Conservation (phyloP, 2,888 invertebrate genomes). For the Protodeltote pygarga region DNA sequence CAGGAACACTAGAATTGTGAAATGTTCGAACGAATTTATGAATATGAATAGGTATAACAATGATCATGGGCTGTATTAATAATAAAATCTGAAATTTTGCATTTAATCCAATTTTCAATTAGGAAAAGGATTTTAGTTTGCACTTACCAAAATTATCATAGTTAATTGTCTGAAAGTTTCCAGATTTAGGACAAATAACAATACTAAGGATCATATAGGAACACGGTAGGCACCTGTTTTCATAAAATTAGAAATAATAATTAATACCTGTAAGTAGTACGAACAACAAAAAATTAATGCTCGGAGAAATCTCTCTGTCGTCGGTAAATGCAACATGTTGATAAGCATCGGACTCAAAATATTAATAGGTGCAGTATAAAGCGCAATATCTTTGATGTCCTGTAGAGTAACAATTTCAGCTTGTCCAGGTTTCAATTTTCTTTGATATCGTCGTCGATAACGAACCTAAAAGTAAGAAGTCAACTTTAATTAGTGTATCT, state of each 20-base stretch:
- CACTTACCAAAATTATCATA: too few species aligned
- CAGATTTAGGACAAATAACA: too few species aligned
- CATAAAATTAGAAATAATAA: not conserved
- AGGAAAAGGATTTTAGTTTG: too few species aligned
- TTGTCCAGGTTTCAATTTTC: slow-evolving; percentile 84
- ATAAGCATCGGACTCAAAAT: slow-evolving; percentile 87
- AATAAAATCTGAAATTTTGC: too few species aligned
- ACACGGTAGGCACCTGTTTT: too few species aligned
- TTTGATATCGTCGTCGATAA: slow-evolving; percentile 86
- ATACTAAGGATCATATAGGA: too few species aligned
- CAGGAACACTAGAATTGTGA: too few species aligned
- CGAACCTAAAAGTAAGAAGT: slow-evolving; percentile 76
- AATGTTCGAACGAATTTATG: too few species aligned
- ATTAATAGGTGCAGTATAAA: slow-evolving; percentile 84
- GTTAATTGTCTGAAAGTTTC: too few species aligned
- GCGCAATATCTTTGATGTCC: slow-evolving; percentile 83
- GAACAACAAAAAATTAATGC: slow-evolving; percentile 88
- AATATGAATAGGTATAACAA: too few species aligned
- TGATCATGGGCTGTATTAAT: too few species aligned
- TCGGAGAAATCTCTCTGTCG: slow-evolving; percentile 88
- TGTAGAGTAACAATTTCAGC: slow-evolving; percentile 85
- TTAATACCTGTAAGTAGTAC: slow-evolving; percentile 88
- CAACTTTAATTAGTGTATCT: slow-evolving; percentile 12
- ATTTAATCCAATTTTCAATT: too few species aligned
- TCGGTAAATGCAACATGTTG: slow-evolving; percentile 85